These are phyloP conservation scores for Lithophane leautieri DNA, from an alignment of 2,888 invertebrate species.

Conservation along the genomic window DNA sequence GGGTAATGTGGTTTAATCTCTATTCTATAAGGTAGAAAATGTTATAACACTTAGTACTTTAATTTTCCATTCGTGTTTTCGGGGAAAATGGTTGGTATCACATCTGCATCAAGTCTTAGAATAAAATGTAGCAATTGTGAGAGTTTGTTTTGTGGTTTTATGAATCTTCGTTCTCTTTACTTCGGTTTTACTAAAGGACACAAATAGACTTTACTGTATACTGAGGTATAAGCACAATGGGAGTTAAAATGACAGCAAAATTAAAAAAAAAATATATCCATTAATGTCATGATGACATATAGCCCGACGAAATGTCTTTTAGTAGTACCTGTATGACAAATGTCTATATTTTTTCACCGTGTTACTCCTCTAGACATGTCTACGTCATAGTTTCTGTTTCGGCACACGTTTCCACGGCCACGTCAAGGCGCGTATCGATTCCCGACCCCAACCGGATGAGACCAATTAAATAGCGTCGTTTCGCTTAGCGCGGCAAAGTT, in stretches of 20 bases:
- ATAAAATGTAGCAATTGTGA: constrained; percentile 2
- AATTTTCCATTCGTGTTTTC: background rate
- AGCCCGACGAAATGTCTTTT: background rate
- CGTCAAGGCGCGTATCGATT: constrained; percentile 51
- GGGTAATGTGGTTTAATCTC: background rate
- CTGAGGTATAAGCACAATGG: background rate
- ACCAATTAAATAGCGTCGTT: constrained; percentile 42
- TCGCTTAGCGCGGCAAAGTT: constrained; percentile 12
- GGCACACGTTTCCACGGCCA: constrained; percentile 54
- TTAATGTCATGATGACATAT: background rate
- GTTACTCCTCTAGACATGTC: background rate
- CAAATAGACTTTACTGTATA: background rate
- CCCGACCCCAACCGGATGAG: constrained; percentile 49
- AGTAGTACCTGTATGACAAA: background rate
- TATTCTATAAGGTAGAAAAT: background rate
- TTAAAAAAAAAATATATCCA: background rate
- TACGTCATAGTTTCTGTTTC: constrained; percentile 42
- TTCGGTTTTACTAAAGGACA: background rate
- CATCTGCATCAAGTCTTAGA: background rate
- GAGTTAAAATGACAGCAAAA: background rate
- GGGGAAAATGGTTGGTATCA: background rate
- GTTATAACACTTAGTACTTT: background rate
- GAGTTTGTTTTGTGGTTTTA: background rate
- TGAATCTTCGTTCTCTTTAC: background rate
- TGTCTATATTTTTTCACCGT: background rate